Conservation (phyloP, 2,113 vertebrate genomes). For the Cairina moschata region DNA sequence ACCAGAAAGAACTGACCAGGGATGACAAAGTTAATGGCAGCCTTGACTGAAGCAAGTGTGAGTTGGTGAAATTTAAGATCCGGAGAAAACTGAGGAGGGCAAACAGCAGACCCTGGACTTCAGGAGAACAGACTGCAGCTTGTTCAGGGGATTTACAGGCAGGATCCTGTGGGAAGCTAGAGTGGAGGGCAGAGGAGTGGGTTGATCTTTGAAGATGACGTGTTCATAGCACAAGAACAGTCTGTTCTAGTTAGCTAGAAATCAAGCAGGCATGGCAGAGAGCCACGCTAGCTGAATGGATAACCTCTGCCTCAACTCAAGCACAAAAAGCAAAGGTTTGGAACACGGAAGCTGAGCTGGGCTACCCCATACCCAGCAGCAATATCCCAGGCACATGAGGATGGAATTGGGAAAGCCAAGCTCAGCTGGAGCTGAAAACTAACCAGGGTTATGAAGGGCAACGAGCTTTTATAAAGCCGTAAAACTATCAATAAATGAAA, state of each 20-base stretch:
- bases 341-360: neutral
- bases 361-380: neutral
- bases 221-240: neutral
- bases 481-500: neutral
- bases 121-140: neutral
- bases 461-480: neutral
- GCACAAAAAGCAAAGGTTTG: neutral
- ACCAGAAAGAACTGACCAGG: neutral
- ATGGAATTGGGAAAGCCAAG: neutral
- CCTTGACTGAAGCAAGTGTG: neutral
- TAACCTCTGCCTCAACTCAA: neutral
- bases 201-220: neutral
- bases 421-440: neutral
- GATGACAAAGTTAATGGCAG: neutral
- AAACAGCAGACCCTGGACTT: neutral
- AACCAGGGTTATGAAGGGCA: neutral
- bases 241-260: constrained; percentile 2
- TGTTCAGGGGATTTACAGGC: neutral
- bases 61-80: neutral
- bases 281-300: neutral
- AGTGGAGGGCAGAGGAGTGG: neutral
- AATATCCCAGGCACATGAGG: neutral
- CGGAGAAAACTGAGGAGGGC: neutral
- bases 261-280: neutral
- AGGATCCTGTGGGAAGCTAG: neutral